Conservation (phyloP, 2,797 vertebrate species). For the Nannoperca australis region DNA sequence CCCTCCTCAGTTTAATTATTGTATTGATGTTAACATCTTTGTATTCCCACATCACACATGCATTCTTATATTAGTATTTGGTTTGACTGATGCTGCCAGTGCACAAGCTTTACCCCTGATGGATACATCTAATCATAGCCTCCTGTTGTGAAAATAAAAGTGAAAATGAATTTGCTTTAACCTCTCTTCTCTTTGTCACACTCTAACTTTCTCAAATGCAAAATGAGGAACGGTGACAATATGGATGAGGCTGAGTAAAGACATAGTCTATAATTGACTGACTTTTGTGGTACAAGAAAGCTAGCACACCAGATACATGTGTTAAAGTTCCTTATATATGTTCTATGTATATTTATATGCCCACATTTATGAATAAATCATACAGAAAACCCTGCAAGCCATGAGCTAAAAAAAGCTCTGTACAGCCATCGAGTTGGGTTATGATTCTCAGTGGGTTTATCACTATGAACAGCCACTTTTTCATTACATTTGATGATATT, state of each 20-base stretch:
- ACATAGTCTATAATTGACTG: neutral
- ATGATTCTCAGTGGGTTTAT: neutral
- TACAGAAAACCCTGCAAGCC: neutral
- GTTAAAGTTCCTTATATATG: neutral
- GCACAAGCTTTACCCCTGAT: neutral
- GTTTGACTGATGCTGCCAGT: slow-evolving; percentile 15
- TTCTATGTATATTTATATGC: neutral
- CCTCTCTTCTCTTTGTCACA: neutral
- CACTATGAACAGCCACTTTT: neutral
- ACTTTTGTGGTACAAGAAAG: neutral
- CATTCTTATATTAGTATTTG: neutral
- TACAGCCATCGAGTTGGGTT: neutral
- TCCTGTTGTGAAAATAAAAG: slow-evolving; percentile 17
- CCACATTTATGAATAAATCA: too few relatives aligned
- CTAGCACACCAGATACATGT: neutral
- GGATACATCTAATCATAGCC: slow-evolving; percentile 9
- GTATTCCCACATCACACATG: neutral
- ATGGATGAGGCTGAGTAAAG: neutral
- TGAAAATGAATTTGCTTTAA: slow-evolving; percentile 1
- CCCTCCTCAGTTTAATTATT: neutral
- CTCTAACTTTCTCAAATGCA: neutral
- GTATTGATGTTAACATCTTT: neutral
- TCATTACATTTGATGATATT: neutral
- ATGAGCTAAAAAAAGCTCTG: neutral
- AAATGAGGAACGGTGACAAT: neutral